Conservation (phyloP, 2,113 vertebrate genomes). For the Merops nubicus region DNA sequence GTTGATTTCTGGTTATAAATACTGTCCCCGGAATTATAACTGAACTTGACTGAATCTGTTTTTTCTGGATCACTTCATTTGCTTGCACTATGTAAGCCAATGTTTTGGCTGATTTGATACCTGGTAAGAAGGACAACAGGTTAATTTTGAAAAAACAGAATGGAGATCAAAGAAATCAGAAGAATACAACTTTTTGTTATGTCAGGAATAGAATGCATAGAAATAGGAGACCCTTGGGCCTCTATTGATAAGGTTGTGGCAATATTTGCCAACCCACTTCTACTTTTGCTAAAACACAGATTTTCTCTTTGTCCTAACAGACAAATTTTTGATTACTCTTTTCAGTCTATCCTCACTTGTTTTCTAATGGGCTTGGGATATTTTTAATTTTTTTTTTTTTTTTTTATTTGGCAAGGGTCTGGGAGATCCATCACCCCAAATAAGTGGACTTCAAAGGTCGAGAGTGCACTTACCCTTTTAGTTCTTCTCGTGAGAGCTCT, state of each 20-base stretch:
- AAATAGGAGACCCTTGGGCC: background rate
- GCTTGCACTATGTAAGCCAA: background rate
- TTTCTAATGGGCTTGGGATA: background rate
- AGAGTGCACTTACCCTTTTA: conserved; percentile 63
- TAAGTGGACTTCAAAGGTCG: conserved; percentile 68
- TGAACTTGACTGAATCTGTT: background rate
- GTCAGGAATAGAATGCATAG: background rate
- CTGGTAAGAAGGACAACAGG: background rate
- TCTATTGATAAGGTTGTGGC: background rate
- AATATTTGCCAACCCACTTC: background rate
- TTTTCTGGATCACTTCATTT: background rate
- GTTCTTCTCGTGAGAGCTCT: conserved; percentile 49
- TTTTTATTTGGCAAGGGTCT: background rate
- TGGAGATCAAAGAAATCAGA: background rate
- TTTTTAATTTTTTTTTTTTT: background rate
- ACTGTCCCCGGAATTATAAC: background rate
- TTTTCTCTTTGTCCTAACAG: background rate
- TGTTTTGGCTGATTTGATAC: background rate
- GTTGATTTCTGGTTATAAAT: background rate
- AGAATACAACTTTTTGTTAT: background rate
- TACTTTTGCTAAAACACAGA: background rate
- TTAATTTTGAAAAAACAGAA: background rate
- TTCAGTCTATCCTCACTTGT: background rate
- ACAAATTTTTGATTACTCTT: background rate
- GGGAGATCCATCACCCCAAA: conserved; percentile 52